Conservation (phyloP, 2,797 vertebrate species). For the Lateolabrax maculatus region DNA sequence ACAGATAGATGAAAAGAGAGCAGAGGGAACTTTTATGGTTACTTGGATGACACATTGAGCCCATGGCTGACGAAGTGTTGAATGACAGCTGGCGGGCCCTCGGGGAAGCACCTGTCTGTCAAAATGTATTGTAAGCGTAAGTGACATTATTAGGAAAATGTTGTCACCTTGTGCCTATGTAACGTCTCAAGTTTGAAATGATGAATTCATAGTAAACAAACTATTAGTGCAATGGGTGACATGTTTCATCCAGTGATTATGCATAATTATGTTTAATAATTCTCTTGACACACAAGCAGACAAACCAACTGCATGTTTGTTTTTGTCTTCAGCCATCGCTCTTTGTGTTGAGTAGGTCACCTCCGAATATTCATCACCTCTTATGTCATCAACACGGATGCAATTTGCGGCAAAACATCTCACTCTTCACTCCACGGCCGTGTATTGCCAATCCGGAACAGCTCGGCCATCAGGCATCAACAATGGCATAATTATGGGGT, state of each 20-base stretch:
- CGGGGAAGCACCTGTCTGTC: slow-evolving; percentile 71
- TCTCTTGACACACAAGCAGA: slow-evolving; percentile 58
- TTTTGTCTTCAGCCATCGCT: slow-evolving; percentile 71
- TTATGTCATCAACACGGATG: slow-evolving; percentile 66
- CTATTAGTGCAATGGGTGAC: slow-evolving; percentile 69
- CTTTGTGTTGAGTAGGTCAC: slow-evolving; percentile 69
- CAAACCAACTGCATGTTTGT: slow-evolving; percentile 71
- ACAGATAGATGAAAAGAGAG: slow-evolving; percentile 33
- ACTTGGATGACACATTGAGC: slow-evolving; percentile 67
- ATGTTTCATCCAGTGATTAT: slow-evolving; percentile 66
- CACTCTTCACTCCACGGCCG: slow-evolving; percentile 49
- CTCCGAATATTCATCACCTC: slow-evolving; percentile 79
- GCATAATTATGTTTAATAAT: slow-evolving; percentile 77
- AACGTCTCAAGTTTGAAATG: slow-evolving; percentile 51
- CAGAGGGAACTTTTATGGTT: slow-evolving; percentile 55
- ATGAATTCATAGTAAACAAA: slow-evolving; percentile 67
- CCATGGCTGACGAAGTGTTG: slow-evolving; percentile 67
- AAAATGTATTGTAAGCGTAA: slow-evolving; percentile 57
- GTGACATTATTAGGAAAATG: slow-evolving; percentile 68
- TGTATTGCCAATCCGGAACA: slow-evolving; percentile 43
- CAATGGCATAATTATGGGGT: slow-evolving; percentile 81
- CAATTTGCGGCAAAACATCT: slow-evolving; percentile 70
- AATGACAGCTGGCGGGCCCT: slow-evolving; percentile 66
- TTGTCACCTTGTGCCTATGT: slow-evolving; percentile 60
- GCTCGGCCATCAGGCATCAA: slow-evolving; percentile 73